Evolutionary conservation across 2,797 vertebrate genomes (phyloP).

Genomic region (Typhlichthys eigenmanni): DNA sequence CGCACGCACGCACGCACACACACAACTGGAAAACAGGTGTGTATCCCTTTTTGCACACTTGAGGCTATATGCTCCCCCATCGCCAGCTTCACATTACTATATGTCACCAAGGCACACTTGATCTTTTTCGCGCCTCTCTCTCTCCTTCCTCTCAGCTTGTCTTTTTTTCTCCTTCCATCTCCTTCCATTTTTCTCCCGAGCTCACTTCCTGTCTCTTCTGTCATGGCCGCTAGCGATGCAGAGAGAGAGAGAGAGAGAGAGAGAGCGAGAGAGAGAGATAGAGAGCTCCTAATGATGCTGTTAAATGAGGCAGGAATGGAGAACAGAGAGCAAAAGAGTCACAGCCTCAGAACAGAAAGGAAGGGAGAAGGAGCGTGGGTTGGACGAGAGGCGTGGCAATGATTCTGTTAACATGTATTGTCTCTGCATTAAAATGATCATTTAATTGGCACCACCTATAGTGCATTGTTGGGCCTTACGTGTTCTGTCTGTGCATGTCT

Average conservation of each 20-base stretch:
- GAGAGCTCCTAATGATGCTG: conserved; percentile 71
- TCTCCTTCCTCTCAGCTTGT: conserved; percentile 22
- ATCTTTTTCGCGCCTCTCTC: conserved; percentile 20
- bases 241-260: conserved; percentile 41
- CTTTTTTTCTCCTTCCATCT: conserved; percentile 3
- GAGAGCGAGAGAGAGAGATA: conserved; percentile 23
- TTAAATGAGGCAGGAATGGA: conserved; percentile 66
- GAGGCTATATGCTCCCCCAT: conserved; percentile 11
- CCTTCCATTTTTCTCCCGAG: not conserved
- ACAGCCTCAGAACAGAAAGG: conserved; percentile 40
- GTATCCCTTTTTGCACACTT: not conserved
- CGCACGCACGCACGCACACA: not conserved
- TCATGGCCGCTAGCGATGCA: conserved; percentile 62
- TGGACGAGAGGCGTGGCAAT: not conserved
- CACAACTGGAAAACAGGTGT: conserved; percentile 4
- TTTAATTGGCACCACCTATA: conserved; percentile 31
- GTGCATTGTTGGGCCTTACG: conserved; percentile 13
- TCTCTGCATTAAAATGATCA: no score
- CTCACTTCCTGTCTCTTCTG: conserved; percentile 29
- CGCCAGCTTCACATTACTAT: conserved; percentile 30
- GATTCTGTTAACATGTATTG: not conserved
- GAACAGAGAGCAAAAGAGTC: conserved; percentile 5
- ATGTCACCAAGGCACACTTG: conserved; percentile 33
- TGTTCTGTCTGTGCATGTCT: conserved; percentile 20
- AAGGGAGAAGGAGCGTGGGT: conserved; percentile 31